A percentile compares a stretch with the other conserved stretches of the same genome.
Evolutionary conservation across 2,888 invertebrate genomes (phyloP).

Genomic region (Tupiocoris notatus): DNA sequence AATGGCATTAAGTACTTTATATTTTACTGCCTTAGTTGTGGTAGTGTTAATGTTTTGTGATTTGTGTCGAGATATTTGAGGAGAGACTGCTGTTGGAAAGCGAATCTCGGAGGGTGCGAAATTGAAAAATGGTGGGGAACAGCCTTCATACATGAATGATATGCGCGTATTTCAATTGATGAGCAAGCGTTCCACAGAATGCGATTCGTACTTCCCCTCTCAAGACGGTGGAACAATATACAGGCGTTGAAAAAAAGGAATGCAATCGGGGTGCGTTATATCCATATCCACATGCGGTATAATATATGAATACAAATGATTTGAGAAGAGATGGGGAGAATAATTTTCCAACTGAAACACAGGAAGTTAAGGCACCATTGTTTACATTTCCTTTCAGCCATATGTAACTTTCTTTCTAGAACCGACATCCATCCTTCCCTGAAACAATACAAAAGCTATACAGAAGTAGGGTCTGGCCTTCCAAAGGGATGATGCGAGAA

Average conservation of each 20-base stretch:
- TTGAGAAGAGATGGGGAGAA: conserved; percentile 15
- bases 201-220: not conserved
- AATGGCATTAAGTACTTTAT: no score
- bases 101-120: no score
- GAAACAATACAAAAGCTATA: conserved; percentile 32
- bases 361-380: conserved; percentile 19
- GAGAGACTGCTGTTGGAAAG: no score
- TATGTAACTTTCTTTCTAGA: conserved; percentile 37
- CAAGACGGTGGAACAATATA: not conserved
- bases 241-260: not conserved
- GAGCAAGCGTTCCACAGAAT: not conserved
- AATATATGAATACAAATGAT: conserved; percentile 39
- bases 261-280: not conserved
- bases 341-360: conserved; percentile 31
- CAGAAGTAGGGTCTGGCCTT: not conserved
- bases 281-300: conserved; percentile 3
- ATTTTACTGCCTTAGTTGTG: no score
- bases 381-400: conserved; percentile 35
- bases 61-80: no score
- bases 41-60: no score
- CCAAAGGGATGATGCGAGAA: conserved; percentile 3
- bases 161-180: not conserved
- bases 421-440: not conserved
- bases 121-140: no score
- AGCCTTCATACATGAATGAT: no score